Conservation (phyloP, 2,888 invertebrate species). For the Cantharis lateralis region DNA sequence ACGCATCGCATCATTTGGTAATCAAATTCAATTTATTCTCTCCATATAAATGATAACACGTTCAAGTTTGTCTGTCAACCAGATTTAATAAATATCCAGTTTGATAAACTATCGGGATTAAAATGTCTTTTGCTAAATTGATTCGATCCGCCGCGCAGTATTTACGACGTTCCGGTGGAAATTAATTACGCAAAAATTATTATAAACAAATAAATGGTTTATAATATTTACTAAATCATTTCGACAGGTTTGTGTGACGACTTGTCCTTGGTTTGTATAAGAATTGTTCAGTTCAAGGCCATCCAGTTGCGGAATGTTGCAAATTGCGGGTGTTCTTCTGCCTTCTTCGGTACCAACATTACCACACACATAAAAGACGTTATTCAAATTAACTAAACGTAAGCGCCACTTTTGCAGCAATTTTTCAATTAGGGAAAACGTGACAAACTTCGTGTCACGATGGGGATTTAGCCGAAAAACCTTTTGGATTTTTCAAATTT, state of each 20-base stretch:
- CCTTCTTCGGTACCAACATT: background rate
- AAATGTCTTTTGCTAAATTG: background rate
- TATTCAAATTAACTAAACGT: background rate
- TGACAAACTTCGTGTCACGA: background rate
- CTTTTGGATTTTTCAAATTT: background rate
- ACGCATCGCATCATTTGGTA: background rate
- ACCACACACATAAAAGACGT: conserved; percentile 9
- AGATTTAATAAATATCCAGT: conserved; percentile 8
- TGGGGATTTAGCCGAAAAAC: background rate
- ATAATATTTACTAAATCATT: conserved; percentile 6
- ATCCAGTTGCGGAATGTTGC: conserved; percentile 44
- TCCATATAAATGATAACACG: background rate
- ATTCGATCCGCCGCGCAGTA: background rate
- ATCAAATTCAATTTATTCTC: background rate
- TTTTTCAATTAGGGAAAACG: background rate
- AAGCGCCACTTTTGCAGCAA: conserved; percentile 1
- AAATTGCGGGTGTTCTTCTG: conserved; percentile 44
- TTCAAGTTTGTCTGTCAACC: background rate
- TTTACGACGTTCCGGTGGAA: background rate
- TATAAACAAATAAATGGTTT: conserved; percentile 4
- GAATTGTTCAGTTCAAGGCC: conserved; percentile 50
- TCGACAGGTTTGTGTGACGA: conserved; percentile 15
- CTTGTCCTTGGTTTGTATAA: conserved; percentile 41
- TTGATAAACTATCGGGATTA: conserved; percentile 6
- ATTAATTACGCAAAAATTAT: background rate